Percentiles rank a stretch among this genome's conserved stretches.
phyloP scores from a whole-genome alignment of 1,140 invertebrate genomes.

The Macrobrachium rosenbergii region DNA sequence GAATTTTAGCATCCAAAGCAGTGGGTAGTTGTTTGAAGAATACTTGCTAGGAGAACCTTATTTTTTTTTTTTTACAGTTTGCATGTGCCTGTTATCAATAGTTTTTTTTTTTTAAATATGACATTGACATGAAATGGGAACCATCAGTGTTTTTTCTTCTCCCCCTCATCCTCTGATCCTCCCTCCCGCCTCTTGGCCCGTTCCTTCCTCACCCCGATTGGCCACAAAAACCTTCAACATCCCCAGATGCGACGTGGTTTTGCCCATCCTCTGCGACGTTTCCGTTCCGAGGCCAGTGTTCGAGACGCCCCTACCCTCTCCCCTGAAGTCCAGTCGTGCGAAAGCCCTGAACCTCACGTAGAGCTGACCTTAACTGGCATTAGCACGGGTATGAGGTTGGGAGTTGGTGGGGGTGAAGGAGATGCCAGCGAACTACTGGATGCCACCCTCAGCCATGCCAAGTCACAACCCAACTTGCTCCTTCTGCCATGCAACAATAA shows the following conservation, averaged over 20 bases:
- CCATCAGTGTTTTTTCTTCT: too few relatives aligned
- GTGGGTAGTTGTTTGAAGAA: too few relatives aligned
- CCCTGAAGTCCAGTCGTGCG: background rate
- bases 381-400: slow-evolving; percentile 68
- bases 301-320: slow-evolving; percentile 66
- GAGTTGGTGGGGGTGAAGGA: slow-evolving; percentile 70
- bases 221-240: slow-evolving; percentile 5
- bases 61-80: too few relatives aligned
- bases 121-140: too few relatives aligned
- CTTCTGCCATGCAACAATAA: slow-evolving; percentile 40
- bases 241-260: slow-evolving; percentile 71
- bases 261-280: slow-evolving; percentile 69
- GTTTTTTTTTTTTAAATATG: too few relatives aligned
- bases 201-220: background rate
- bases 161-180: slow-evolving; percentile 6
- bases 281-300: slow-evolving; percentile 72
- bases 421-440: slow-evolving; percentile 71
- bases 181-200: background rate
- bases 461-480: slow-evolving; percentile 71
- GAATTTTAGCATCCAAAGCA: too few relatives aligned
- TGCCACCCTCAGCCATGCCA: slow-evolving; percentile 70
- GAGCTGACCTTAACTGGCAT: slow-evolving; percentile 63
- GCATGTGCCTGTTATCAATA: too few relatives aligned
- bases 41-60: too few relatives aligned
- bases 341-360: slow-evolving; percentile 28